Percentiles rank a stretch among this genome's conserved stretches.
Evolutionary conservation across 35 echinoderm and acorn worm genomes (phyloP).

Genomic region (Hemicentrotus pulcherrimus): DNA sequence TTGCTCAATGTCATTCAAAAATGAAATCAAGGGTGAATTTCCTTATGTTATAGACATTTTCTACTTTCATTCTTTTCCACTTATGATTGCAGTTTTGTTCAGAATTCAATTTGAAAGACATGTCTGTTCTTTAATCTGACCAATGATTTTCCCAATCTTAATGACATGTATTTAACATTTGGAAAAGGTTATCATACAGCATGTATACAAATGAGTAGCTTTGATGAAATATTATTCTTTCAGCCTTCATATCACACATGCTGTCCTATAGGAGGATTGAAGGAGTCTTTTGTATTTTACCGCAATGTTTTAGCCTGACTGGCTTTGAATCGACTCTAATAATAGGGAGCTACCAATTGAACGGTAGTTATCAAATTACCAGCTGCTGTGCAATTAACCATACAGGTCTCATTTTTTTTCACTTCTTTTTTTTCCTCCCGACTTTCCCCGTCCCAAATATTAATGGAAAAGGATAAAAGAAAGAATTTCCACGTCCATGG

Average conservation of each 20-base stretch:
- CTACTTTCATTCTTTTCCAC: neutral
- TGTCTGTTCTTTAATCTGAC: neutral
- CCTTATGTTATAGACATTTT: no score
- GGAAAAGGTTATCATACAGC: neutral
- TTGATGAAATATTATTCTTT: neutral
- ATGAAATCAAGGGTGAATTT: neutral
- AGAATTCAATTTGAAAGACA: neutral
- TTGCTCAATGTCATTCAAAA: neutral
- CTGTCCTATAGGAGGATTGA: neutral
- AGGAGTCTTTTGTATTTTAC: neutral
- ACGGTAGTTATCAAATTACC: conserved; percentile 31
- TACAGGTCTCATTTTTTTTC: conserved; percentile 9
- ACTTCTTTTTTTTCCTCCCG: neutral
- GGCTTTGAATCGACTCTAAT: neutral
- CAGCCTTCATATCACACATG: neutral
- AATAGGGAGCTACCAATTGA: neutral
- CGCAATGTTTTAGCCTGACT: neutral
- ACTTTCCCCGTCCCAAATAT: neutral
- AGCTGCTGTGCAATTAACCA: conserved; percentile 21
- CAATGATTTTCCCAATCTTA: neutral
- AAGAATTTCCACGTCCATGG: neutral
- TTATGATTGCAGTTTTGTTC: neutral
- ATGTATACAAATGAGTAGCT: neutral
- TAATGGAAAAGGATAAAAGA: neutral
- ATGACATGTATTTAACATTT: no score